phyloP scores from a whole-genome alignment of 2,113 vertebrate genomes.

The Smithornis capensis region DNA sequence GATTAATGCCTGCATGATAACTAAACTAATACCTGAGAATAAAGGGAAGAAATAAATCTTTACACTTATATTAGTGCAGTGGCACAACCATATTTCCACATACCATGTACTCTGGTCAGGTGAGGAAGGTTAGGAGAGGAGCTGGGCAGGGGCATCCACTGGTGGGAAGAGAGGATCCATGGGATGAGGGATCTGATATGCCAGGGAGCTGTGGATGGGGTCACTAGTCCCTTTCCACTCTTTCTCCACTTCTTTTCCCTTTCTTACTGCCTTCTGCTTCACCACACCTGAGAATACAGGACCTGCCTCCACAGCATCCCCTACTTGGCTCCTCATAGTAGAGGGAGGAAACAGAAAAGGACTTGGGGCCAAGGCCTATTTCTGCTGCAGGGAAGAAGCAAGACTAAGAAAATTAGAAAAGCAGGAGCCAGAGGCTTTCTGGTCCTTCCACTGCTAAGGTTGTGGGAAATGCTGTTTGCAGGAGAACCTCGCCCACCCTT shows the following conservation, averaged over 20 bases:
- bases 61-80: neutral
- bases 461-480: neutral
- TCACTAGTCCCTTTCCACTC: neutral
- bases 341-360: neutral
- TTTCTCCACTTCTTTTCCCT: neutral
- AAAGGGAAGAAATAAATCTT: neutral
- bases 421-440: neutral
- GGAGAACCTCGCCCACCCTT: neutral
- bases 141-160: rapidly evolving
- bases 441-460: neutral
- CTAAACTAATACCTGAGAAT: neutral
- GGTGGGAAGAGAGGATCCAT: neutral
- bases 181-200: neutral
- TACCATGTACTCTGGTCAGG: neutral
- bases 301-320: neutral
- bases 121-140: neutral
- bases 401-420: neutral
- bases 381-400: neutral
- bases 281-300: neutral
- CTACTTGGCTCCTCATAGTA: neutral
- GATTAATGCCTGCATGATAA: neutral
- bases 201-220: neutral
- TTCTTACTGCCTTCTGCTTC: neutral
- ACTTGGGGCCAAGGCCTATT: neutral
- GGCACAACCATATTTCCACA: neutral